Base-by-base conservation (phyloP, 2,797 vertebrate genomes). In the Euthynnus affinis region DNA sequence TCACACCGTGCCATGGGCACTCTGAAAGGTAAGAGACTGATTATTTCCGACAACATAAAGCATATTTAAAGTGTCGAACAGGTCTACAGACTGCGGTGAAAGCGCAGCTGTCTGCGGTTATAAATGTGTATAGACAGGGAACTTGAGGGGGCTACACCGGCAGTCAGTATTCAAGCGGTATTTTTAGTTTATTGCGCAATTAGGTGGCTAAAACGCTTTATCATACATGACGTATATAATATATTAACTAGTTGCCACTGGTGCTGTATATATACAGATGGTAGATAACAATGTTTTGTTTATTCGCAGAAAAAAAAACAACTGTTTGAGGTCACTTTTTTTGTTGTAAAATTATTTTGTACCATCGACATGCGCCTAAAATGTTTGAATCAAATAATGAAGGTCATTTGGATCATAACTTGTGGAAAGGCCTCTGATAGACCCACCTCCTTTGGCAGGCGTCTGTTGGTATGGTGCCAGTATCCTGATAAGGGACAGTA, bases 391-490 rank as follows among this genome's bases (percentile, higher is more conserved):
- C 17, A 60, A 55, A 58, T 9, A 79, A 90, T 88, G 82, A 96
- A 95, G 95, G 95, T 95, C 94, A 94, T 86, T 65, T 51, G 76
- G 88, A 76, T 71, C 84, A 46, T 12, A 57, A 53, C 7, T 74
- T 9, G 49, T 13, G 64, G 25, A 77, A 57, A 88, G 92, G 87
- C 88, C 86, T 64, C 42, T 68, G 44, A 52, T 61, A 65, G 84
- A 87, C 71, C 86, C 89, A 48, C 94, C 94, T 93, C 64, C 74
- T 82, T 84, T 91, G 92, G 89, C 90, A 88, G 51, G 14, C 34
- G 72, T 37, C 15, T 20, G 13, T 48, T 86, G 88, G 84, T 66
- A 37, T 48, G 56, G 72, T 87, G 91, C 91, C 92, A 92, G 74
- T 1, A 20, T 58, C 67, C 74, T 42, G 75, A 64, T 86, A 79